Evolutionary conservation across 2,888 invertebrate species (phyloP).

Genomic region (Dastarcus helophoroides): DNA sequence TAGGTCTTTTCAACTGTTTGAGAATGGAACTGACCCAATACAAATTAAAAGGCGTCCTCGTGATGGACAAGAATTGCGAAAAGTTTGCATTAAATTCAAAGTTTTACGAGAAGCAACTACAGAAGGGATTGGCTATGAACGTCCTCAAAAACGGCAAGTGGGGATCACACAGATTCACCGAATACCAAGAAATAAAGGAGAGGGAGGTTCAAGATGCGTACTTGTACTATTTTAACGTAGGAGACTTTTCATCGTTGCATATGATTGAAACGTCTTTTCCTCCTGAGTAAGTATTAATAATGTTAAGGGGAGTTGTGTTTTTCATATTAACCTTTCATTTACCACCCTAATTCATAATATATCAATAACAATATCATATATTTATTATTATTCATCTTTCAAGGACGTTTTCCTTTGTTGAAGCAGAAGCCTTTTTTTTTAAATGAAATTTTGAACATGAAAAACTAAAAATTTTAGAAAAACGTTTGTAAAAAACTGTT

Average conservation of each 20-base stretch:
- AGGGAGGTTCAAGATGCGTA: conserved; percentile 2
- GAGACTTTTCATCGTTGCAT: conserved; percentile 6
- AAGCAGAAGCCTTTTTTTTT: too few relatives aligned
- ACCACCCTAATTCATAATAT: too few relatives aligned
- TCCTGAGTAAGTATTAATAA: conserved; percentile 5
- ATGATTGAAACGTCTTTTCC: conserved; percentile 4
- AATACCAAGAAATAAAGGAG: conserved; percentile 7
- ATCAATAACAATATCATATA: too few relatives aligned
- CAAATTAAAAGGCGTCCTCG: conserved; percentile 15
- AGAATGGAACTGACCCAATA: conserved; percentile 9
- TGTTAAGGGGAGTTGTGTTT: too few relatives aligned
- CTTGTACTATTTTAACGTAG: conserved; percentile 1
- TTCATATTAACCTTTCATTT: too few relatives aligned
- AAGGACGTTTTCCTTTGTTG: too few relatives aligned
- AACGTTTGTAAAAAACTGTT: too few relatives aligned
- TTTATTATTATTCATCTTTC: too few relatives aligned
- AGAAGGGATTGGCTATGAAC: conserved; percentile 20
- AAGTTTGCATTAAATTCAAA: conserved; percentile 16
- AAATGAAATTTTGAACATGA: too few relatives aligned
- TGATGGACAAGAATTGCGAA: conserved; percentile 15
- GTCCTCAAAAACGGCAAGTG: conserved; percentile 18
- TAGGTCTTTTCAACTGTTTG: conserved; percentile 19
- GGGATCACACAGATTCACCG: conserved; percentile 21
- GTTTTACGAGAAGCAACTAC: conserved; percentile 18
- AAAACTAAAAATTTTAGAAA: too few relatives aligned